Evolutionary conservation across 2,113 vertebrate species (phyloP).

Genomic region (Boulengeromyrus knoepffleri): DNA sequence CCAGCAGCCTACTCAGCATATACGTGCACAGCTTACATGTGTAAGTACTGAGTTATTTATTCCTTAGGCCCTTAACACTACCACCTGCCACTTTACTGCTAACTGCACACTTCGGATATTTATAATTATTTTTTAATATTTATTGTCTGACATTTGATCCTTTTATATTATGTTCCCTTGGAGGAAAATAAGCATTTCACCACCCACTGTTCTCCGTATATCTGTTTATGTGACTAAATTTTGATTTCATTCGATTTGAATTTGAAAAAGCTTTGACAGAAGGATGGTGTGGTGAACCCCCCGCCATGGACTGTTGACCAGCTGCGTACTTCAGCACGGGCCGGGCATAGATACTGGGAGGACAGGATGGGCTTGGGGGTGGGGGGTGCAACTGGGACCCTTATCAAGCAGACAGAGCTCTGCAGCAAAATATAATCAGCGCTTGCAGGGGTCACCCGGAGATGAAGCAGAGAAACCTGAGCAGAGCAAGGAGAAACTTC

Average conservation of each 20-base stretch:
- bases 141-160: neutral
- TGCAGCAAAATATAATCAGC: conserved; percentile 58
- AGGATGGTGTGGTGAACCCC: neutral
- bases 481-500: conserved; percentile 53
- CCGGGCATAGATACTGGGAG: neutral
- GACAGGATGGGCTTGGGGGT: neutral
- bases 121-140: neutral
- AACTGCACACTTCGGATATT: neutral
- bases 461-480: conserved; percentile 46
- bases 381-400: neutral
- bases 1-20: neutral
- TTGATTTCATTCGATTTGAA: neutral
- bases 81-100: neutral
- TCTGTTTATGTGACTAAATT: neutral
- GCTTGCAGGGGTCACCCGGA: conserved; percentile 58
- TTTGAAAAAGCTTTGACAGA: neutral
- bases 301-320: neutral
- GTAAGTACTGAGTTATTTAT: neutral
- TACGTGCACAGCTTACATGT: neutral
- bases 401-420: conserved; percentile 29
- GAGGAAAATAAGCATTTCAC: neutral
- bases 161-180: neutral
- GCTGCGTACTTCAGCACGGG: neutral
- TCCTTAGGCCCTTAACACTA: neutral
- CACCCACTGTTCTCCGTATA: neutral